These are phyloP conservation scores for Sebastolobus alascanus DNA, from an alignment of 2,797 vertebrate species.

Conservation along the genomic window DNA sequence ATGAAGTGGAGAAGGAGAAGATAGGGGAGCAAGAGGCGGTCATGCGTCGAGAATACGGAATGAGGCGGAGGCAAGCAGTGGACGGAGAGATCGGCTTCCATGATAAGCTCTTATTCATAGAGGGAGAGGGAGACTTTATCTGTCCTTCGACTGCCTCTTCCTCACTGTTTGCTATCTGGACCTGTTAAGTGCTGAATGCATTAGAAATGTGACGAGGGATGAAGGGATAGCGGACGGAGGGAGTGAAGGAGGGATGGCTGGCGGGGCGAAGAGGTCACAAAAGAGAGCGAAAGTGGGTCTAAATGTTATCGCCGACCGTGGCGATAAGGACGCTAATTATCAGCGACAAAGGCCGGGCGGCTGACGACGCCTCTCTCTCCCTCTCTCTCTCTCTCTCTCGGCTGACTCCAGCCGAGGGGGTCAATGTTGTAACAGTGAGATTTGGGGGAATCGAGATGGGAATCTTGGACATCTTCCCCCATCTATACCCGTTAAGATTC, in stretches of 20 bases:
- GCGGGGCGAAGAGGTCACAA: conserved; percentile 41
- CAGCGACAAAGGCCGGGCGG: conserved; percentile 66
- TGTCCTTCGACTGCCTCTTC: conserved; percentile 70
- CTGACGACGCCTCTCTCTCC: conserved; percentile 53
- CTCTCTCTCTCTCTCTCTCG: conserved; percentile 47
- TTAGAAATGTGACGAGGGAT: conserved; percentile 72
- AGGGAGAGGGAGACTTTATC: conserved; percentile 70
- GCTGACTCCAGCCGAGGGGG: conserved; percentile 49
- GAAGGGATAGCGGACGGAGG: conserved; percentile 58
- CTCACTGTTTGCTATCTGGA: conserved; percentile 73
- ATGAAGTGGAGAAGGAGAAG: conserved; percentile 68
- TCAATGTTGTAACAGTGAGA: conserved; percentile 57
- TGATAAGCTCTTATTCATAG: conserved; percentile 79
- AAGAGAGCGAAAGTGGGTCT: conserved; percentile 67
- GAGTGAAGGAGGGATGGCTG: conserved; percentile 51
- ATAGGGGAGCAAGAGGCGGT: conserved; percentile 69
- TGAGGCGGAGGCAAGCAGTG: conserved; percentile 64
- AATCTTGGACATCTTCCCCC: conserved; percentile 43
- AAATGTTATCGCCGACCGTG: conserved; percentile 79
- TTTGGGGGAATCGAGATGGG: conserved; percentile 48
- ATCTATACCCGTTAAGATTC: conserved; percentile 21
- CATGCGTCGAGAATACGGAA: conserved; percentile 78
- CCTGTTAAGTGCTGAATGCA: conserved; percentile 76
- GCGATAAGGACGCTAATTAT: conserved; percentile 83
- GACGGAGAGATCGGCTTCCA: conserved; percentile 71